Percentiles rank a stretch among this genome's conserved stretches.
Conservation (phyloP, 2,888 invertebrate genomes). For the Minunthozetes semirufus region DNA sequence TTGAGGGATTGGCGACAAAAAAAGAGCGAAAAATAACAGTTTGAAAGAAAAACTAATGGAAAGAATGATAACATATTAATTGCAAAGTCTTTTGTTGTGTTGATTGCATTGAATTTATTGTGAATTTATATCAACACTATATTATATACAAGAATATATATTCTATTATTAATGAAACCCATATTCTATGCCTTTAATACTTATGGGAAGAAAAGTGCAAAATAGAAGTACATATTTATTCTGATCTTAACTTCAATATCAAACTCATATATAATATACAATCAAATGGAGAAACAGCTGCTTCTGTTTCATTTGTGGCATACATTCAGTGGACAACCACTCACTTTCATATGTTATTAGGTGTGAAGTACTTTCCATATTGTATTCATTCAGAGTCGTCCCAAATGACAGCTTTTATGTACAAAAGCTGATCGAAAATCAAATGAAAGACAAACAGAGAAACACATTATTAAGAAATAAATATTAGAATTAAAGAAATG, state of each 20-base stretch:
- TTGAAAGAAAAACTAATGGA: background rate
- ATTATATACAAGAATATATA: background rate
- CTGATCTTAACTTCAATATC: background rate
- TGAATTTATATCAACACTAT: background rate
- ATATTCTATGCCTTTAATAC: background rate
- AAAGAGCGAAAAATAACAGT: background rate
- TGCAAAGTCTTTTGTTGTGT: background rate
- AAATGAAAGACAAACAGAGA: background rate
- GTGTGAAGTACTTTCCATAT: constrained; percentile 1
- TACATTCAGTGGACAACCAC: background rate
- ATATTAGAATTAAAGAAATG: background rate
- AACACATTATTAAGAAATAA: background rate
- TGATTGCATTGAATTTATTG: background rate
- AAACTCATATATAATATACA: constrained; percentile 2
- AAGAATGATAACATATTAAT: background rate
- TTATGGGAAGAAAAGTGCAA: background rate
- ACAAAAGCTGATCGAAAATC: background rate
- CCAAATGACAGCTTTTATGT: constrained; percentile 16
- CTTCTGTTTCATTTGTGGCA: constrained; percentile 3
- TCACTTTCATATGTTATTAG: constrained; percentile 18
- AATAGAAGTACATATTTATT: background rate
- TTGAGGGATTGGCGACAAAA: background rate
- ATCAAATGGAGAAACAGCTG: constrained; percentile 13
- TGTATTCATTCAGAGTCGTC: background rate
- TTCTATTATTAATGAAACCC: background rate